Evolutionary conservation across 2,888 invertebrate genomes (phyloP), one percentile per base, ranked within the genome.

Genomic region (Timema cristinae): DNA sequence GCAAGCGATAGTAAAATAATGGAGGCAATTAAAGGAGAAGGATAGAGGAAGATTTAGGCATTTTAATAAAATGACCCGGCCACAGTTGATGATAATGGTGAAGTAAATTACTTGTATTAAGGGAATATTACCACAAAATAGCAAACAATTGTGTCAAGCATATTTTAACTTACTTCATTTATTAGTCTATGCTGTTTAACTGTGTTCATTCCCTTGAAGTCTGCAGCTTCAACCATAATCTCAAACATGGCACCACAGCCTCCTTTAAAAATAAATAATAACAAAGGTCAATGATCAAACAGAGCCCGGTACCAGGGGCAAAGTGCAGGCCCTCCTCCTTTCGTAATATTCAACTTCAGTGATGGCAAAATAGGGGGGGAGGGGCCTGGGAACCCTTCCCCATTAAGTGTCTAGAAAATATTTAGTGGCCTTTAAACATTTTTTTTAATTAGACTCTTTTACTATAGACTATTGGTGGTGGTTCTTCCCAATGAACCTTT

Each of bases 171-270:
- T 79, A 85, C 85, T 75, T 91, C 88, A 59, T 90, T 92, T 7
- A 93, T 89, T 50, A 91, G 80, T 76, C 89, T 85, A 79, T 93
- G 92, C 79, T 92, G 93, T 79, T 91, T 92, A 1, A 91, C 87
- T 71, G 87, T 86, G 48, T 87, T 86, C 52, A 92, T 79, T 13
- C 90, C 92, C 79, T 86, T 83, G 78, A 93, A 93, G 77, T 92
- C 91, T 50, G 84, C 83, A 2, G 90, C 86, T 81, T 90, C 87
- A 11, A 93, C 86, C 78, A 85, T 81, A 56, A 90, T 87, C 82
- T 91, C 91, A 81, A 88, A 93, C 92, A 93, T 92, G 15, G 92
- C 91, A 2, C 93, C 93, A 80, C 93, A 91, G 68, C 93, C 90
- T 72, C 93, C 93, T 87, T 75, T 51, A 80, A 77, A 70, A 51